Base-by-base conservation (phyloP, 2,888 invertebrate genomes). In the Acleris holmiana region DNA sequence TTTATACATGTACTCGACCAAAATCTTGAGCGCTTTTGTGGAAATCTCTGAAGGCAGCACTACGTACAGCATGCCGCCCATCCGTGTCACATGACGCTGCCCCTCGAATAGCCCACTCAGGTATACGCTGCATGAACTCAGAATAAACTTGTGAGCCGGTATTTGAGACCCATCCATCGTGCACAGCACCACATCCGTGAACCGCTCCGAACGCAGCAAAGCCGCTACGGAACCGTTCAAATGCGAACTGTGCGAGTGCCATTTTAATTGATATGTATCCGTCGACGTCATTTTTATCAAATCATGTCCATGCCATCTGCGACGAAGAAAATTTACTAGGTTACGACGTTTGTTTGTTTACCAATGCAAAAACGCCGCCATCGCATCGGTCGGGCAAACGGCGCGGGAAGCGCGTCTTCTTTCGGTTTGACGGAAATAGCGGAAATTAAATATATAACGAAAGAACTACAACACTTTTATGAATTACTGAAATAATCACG, bases 231-330 rank as follows among this genome's bases (percentile, higher is more conserved):
- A 97, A 58, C 96, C 95, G 87, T 97, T 97, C 76, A 97, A 93
- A 89, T 97, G 96, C 35, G 95, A 94, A 76, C 95, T 94, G 92
- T 96, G 97, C 72, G 97, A 97, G 86, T 97, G 96, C 97, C 97
- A 97, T 93, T 97, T 97, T 60, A 97, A 93, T 87, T 97, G 97
- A 86, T 97, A 97, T 76, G 97, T 97, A 86, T 97, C 97, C 76
- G 94, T 93, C 68, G 93, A 89, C 73, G 91, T 93, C 89, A 93
- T 92, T 73, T 72, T 82, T 58, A 60, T 67, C 60, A 65, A 72
- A 64, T 68, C 66, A 67, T 61, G 53, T 70, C 71, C 63, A 68
- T 71, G 58, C 68, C 74, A 75, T 76, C 75, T 78, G 70, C 55
- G 64, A 51, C 67, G 69, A 76, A 69, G 67, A 66, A 71, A 74